Conservation (phyloP, 2,797 vertebrate species). For the Leuciscus waleckii region DNA sequence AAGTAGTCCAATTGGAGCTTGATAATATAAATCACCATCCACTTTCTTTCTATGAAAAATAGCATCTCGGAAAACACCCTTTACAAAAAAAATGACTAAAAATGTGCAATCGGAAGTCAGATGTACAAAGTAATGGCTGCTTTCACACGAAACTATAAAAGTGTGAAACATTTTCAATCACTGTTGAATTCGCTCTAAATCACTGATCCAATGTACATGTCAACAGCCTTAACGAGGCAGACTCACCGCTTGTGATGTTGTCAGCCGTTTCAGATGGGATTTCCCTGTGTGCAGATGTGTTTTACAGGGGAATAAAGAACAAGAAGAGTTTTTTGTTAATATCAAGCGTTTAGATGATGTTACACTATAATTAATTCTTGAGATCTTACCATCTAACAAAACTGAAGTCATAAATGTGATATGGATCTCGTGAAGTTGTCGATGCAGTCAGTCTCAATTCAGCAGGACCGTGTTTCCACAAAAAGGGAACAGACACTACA, state of each 20-base stretch:
- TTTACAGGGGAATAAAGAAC: conserved; percentile 19
- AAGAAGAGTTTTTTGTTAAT: conserved; percentile 38
- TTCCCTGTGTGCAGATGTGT: conserved; percentile 45
- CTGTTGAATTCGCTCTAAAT: conserved; percentile 28
- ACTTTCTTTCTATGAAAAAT: neutral
- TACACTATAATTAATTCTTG: conserved; percentile 44
- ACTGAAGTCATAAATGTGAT: conserved; percentile 23
- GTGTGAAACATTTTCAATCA: neutral
- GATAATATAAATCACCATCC: neutral
- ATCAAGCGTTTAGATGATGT: conserved; percentile 46
- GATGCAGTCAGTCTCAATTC: neutral
- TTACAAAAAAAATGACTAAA: no score
- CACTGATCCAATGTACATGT: conserved; percentile 30
- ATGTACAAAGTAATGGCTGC: neutral
- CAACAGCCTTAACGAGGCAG: conserved; percentile 30
- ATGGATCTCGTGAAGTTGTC: neutral
- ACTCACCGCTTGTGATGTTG: conserved; percentile 10
- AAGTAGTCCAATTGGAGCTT: neutral
- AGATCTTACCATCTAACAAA: conserved; percentile 38
- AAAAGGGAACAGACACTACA: neutral
- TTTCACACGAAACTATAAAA: conserved; percentile 5
- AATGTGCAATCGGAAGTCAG: neutral
- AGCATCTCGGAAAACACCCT: no score
- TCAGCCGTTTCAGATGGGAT: conserved; percentile 44
- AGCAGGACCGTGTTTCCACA: neutral